Conservation (phyloP, 2,113 vertebrate species). For the Brachyistius frenatus region DNA sequence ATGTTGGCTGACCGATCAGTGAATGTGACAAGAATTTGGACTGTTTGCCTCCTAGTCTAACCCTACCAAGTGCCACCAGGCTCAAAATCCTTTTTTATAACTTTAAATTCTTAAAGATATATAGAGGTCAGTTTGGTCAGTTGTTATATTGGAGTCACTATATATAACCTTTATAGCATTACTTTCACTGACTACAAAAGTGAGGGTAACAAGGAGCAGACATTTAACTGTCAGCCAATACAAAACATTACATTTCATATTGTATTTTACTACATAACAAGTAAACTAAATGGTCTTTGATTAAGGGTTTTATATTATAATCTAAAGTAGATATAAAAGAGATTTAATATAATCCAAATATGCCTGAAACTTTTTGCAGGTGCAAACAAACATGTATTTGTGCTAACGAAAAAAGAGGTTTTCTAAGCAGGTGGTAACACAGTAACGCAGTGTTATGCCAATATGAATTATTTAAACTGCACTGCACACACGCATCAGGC, state of each 20-base stretch:
- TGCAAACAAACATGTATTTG: too few species aligned
- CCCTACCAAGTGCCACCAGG: slow-evolving; percentile 14
- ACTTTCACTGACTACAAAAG: slow-evolving; percentile 34
- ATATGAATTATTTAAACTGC: slow-evolving; percentile 19
- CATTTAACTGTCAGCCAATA: background rate
- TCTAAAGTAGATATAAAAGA: background rate
- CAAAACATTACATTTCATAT: too few species aligned
- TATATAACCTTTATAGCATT: slow-evolving; percentile 25
- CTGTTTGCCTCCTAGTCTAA: slow-evolving; percentile 29
- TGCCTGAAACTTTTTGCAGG: too few species aligned
- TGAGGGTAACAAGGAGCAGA: slow-evolving; percentile 21
- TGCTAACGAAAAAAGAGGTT: too few species aligned
- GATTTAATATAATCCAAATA: too few species aligned
- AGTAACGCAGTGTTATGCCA: background rate
- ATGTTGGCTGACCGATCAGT: slow-evolving; percentile 38
- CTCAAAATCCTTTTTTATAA: slow-evolving; percentile 37
- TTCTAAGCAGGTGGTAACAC: background rate
- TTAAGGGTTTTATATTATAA: background rate
- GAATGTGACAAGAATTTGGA: slow-evolving; percentile 31
- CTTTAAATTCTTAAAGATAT: slow-evolving; percentile 31
- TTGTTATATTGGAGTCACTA: slow-evolving; percentile 10
- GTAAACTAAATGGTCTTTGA: too few species aligned
- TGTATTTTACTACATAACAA: background rate
- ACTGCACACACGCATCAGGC: background rate
- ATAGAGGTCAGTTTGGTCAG: slow-evolving; percentile 30